Evolutionary conservation across 2,113 vertebrate genomes (phyloP).

Genomic region (Thunnus thynnus): DNA sequence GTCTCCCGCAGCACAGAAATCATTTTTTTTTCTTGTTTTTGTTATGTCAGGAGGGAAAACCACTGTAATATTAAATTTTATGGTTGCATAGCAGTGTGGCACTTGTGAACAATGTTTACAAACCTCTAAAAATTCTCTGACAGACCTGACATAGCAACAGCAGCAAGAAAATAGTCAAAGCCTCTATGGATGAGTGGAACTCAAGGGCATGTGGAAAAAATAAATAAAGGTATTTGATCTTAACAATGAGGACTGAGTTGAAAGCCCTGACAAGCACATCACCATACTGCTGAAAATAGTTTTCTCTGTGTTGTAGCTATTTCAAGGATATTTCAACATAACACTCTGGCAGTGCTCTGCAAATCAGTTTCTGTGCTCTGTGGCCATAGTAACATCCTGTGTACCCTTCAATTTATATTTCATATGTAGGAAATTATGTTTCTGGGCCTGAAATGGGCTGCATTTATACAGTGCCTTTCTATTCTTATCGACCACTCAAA

Average conservation of each 20-base stretch:
- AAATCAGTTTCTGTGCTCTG: constrained; percentile 5
- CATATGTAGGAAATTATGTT: background rate
- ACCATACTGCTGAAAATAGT: constrained; percentile 60
- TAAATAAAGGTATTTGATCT: constrained; percentile 20
- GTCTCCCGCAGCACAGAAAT: background rate
- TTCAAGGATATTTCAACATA: constrained; percentile 30
- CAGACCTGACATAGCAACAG: background rate
- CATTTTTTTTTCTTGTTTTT: too few species aligned
- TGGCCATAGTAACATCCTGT: constrained; percentile 30
- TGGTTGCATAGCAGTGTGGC: background rate
- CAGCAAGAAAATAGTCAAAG: background rate
- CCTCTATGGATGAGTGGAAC: background rate
- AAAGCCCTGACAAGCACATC: constrained; percentile 53
- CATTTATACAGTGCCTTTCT: too few species aligned
- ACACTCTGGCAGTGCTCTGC: background rate
- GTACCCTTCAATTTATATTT: constrained; percentile 4
- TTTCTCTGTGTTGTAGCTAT: constrained; percentile 49
- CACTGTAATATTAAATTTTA: background rate
- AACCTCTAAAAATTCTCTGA: background rate
- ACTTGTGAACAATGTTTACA: background rate
- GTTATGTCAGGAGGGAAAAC: background rate
- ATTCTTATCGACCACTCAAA: too few species aligned
- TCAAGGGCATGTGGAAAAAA: background rate
- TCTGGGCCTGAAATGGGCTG: background rate
- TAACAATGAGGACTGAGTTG: constrained; percentile 36